Percentiles rank a stretch among this genome's conserved stretches.
phyloP scores from a whole-genome alignment of 2,113 vertebrate genomes.

The Indicator indicator region DNA sequence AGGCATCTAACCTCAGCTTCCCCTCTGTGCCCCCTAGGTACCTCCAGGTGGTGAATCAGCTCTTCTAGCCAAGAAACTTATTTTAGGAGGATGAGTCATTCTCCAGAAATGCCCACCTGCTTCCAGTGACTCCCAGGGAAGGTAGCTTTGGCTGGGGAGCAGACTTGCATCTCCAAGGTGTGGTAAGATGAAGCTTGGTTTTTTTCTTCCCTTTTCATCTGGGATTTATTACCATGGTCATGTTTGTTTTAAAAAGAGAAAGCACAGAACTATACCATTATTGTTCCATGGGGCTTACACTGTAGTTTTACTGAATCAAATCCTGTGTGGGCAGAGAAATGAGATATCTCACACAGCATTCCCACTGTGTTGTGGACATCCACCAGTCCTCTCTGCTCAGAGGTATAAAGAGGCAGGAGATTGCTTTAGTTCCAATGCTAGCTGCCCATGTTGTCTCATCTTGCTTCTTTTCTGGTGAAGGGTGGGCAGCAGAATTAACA shows the following conservation, averaged over 20 bases:
- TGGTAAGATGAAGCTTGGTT: neutral
- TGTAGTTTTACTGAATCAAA: neutral
- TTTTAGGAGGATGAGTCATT: neutral
- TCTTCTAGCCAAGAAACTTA: constrained; percentile 34
- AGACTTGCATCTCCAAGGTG: neutral
- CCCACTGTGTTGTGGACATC: neutral
- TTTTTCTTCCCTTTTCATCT: neutral
- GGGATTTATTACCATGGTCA: neutral
- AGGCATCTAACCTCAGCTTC: neutral
- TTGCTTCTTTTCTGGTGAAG: neutral
- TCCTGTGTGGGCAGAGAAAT: neutral
- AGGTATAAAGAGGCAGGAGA: neutral
- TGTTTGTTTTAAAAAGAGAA: neutral
- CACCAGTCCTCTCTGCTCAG: neutral
- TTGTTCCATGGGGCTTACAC: neutral
- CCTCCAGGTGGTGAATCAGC: constrained; percentile 25
- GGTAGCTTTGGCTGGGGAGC: neutral
- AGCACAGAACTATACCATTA: neutral
- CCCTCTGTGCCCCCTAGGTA: constrained; percentile 5
- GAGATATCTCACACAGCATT: neutral
- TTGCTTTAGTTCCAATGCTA: neutral
- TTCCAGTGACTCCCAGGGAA: neutral
- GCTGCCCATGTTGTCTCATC: neutral
- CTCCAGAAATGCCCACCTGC: neutral
- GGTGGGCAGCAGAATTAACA: neutral